phyloP scores from a whole-genome alignment of 2,888 invertebrate genomes.

The Zele albiditarsus region DNA sequence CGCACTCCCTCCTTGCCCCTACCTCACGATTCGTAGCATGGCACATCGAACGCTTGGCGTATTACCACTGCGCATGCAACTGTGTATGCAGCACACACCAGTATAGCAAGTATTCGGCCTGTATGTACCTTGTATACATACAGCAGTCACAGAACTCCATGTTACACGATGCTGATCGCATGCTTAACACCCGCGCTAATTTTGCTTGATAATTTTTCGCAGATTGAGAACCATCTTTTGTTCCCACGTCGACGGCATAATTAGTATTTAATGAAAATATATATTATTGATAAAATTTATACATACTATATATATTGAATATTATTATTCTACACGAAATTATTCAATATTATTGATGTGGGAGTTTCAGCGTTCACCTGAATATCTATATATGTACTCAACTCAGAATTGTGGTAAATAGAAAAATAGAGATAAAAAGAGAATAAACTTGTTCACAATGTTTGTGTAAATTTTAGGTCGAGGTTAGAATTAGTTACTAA shows the following conservation, averaged over 20 bases:
- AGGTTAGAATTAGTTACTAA: neutral
- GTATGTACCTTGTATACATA: conserved; percentile 12
- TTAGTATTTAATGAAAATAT: conserved; percentile 33
- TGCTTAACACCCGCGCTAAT: conserved; percentile 17
- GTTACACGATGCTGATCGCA: conserved; percentile 46
- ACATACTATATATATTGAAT: neutral
- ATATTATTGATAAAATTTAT: neutral
- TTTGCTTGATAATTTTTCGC: conserved; percentile 9
- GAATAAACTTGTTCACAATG: neutral
- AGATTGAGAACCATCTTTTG: conserved; percentile 38
- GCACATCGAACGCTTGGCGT: conserved; percentile 14
- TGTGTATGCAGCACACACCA: conserved; percentile 1
- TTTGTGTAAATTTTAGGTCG: neutral
- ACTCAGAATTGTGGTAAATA: neutral
- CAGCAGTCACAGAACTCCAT: conserved; percentile 37
- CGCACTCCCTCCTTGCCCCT: neutral
- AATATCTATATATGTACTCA: neutral
- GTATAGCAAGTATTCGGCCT: neutral
- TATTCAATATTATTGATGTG: no score
- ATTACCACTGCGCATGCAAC: conserved; percentile 28
- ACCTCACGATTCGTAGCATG: neutral
- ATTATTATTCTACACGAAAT: neutral
- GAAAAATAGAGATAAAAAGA: neutral
- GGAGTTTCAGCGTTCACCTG: neutral
- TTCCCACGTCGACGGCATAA: conserved; percentile 14